These are phyloP conservation scores for Caradrina kadenii DNA, from an alignment of 2,888 invertebrate species.

Conservation along the genomic window DNA sequence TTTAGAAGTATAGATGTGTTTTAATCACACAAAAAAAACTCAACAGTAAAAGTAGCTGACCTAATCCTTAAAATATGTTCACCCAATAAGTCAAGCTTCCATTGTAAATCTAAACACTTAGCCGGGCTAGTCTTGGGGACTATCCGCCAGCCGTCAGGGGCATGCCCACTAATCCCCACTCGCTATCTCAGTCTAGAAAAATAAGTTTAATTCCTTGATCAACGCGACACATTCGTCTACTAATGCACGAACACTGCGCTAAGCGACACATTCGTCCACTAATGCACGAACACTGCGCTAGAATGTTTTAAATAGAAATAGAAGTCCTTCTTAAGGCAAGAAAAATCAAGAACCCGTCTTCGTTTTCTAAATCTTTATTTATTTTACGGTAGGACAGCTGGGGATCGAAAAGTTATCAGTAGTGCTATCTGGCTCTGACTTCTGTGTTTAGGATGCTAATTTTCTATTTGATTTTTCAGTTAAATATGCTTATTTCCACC, in stretches of 20 bases:
- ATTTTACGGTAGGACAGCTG: neutral
- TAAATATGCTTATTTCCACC: neutral
- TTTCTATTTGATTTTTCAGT: no score
- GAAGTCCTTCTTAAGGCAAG: neutral
- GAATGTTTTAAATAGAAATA: slow-evolving; percentile 12
- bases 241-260: slow-evolving; percentile 28
- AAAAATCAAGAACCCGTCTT: neutral
- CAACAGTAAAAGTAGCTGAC: no score
- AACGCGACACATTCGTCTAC: slow-evolving; percentile 50
- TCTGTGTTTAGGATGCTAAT: no score
- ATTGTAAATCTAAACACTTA: slow-evolving; percentile 54
- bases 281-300: slow-evolving; percentile 18
- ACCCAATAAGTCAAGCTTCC: slow-evolving; percentile 29
- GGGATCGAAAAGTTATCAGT: no score
- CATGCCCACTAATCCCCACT: slow-evolving; percentile 55
- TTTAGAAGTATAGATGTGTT: no score
- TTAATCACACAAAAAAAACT: no score
- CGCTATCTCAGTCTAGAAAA: slow-evolving; percentile 52
- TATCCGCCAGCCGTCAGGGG: slow-evolving; percentile 30
- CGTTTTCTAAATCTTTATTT: neutral
- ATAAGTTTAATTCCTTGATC: slow-evolving; percentile 62
- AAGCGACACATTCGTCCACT: slow-evolving; percentile 47
- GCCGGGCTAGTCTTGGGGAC: slow-evolving; percentile 16
- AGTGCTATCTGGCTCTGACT: neutral
- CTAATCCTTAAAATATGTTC: slow-evolving; percentile 31